Base-by-base conservation (phyloP, 2,797 vertebrate genomes). In the Gymnoscopelus braueri region DNA sequence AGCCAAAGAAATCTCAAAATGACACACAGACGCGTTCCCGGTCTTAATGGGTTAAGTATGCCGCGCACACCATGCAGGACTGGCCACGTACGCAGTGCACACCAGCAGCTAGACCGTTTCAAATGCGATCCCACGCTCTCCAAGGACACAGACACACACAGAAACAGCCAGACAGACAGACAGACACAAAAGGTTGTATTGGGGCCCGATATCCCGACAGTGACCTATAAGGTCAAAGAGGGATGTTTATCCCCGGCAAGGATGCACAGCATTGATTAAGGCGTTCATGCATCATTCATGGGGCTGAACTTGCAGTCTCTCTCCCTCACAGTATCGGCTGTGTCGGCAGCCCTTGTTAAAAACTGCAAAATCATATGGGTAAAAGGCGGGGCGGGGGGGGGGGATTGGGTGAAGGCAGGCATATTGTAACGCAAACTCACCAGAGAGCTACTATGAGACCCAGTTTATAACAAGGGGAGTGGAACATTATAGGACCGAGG, bases 231-330 rank as follows among this genome's bases (percentile, higher is more conserved):
- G 50, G 11, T 32, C 8, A 14, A 29, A 12, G 4, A 50, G 35
- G 2, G 19, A 69, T 19, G 32, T 62, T 54, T 48, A 51, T 15
- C 19, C 48, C 23, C 6, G 23, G 13, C 19, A 54, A 54, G 13
- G 29, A 29, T 55, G 44, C 3, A n/a, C 3, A 8, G 50, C 49
- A 57, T 62, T 53, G 56, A 60, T 56, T 8, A 15, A 69, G 39
- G 56, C 14, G 23, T 56, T 55, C 39, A 70, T 63, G 52, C 19
- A 50, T 32, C 59, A 69, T 32, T 63, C 26, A 69, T 63, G 56
- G 60, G 35, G 5, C 52, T 63, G 23, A 63, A 19, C 67, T n/a
- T 47, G 12, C 55, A 49, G 19, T 3, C 60, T n/a, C 44, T 4
- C 15, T 11, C 7, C 23, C 0, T 15, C 29, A 12, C 32, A 2